Conservation (phyloP, 2,797 vertebrate species). For the Setipinna tenuifilis region DNA sequence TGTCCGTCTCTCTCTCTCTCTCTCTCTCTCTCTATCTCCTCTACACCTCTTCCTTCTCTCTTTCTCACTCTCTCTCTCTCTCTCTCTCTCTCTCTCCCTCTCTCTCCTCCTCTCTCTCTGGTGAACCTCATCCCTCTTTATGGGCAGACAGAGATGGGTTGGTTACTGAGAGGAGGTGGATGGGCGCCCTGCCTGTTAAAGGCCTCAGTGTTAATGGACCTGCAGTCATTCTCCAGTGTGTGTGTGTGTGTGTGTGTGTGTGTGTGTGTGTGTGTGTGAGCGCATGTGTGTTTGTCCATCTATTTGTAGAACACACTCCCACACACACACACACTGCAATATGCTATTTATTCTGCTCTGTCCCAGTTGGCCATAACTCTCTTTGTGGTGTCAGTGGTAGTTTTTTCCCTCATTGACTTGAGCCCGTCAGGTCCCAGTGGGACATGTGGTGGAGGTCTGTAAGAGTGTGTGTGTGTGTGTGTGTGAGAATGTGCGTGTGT, state of each 20-base stretch:
- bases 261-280: too few species aligned
- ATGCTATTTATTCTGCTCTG: constrained; percentile 31
- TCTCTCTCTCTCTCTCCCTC: too few species aligned
- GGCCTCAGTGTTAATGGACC: not conserved
- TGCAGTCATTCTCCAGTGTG: not conserved
- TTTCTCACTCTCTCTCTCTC: too few species aligned
- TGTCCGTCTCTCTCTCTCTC: too few species aligned
- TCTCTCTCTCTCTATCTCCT: too few species aligned
- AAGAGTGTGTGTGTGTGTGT: constrained; percentile 31
- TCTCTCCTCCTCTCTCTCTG: too few species aligned
- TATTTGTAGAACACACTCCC: too few species aligned
- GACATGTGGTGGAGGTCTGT: constrained; percentile 49
- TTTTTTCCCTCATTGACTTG: constrained; percentile 57
- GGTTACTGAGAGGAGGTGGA: not conserved
- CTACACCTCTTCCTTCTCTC: too few species aligned
- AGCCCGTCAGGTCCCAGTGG: constrained; percentile 51
- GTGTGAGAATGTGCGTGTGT: too few species aligned
- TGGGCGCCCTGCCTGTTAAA: not conserved
- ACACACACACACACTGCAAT: not conserved
- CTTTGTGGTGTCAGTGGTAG: constrained; percentile 56
- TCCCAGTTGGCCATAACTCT: constrained; percentile 59
- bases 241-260: too few species aligned
- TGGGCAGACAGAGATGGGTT: not conserved
- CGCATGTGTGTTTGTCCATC: too few species aligned
- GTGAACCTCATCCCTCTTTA: too few species aligned